These are phyloP conservation scores for Drosophila chauvacae DNA, from an alignment of 1,140 invertebrate species.

Conservation along the genomic window DNA sequence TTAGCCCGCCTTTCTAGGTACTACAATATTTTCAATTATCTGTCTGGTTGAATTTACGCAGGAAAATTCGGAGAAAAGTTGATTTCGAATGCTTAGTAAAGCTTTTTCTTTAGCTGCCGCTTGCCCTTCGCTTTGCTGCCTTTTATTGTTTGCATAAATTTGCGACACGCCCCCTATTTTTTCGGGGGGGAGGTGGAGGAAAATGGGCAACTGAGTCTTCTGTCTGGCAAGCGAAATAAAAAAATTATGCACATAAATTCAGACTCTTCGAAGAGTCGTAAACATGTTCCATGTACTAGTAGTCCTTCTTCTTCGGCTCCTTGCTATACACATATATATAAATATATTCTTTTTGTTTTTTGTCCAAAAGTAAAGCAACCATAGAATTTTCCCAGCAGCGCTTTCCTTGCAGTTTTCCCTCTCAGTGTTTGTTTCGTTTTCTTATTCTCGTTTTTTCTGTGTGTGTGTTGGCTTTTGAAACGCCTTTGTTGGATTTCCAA, in stretches of 20 bases:
- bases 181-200: neutral
- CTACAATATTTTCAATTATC: conserved; percentile 29
- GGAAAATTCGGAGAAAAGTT: conserved; percentile 20
- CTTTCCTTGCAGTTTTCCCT: conserved; percentile 47
- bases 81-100: neutral
- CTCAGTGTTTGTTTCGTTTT: conserved; percentile 20
- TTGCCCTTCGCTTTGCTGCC: conserved; percentile 26
- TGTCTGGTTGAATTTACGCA: conserved; percentile 9
- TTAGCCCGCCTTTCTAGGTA: neutral
- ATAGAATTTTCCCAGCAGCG: conserved; percentile 41
- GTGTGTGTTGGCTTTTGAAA: conserved; percentile 41
- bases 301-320: conserved; percentile 36
- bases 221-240: conserved; percentile 61
- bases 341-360: neutral
- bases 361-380: conserved; percentile 9
- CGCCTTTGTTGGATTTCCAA: conserved; percentile 61
- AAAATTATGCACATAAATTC: conserved; percentile 81
- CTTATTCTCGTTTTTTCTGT: conserved; percentile 4
- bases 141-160: conserved; percentile 58
- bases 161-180: conserved; percentile 53
- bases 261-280: conserved; percentile 59
- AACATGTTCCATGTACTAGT: conserved; percentile 54
- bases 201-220: conserved; percentile 1
- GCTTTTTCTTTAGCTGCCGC: conserved; percentile 4
- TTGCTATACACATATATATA: neutral